Percentiles rank a stretch among this genome's conserved stretches.
These are phyloP conservation scores for Gortyna flavago DNA, from an alignment of 2,888 invertebrate genomes.

Conservation along the genomic window DNA sequence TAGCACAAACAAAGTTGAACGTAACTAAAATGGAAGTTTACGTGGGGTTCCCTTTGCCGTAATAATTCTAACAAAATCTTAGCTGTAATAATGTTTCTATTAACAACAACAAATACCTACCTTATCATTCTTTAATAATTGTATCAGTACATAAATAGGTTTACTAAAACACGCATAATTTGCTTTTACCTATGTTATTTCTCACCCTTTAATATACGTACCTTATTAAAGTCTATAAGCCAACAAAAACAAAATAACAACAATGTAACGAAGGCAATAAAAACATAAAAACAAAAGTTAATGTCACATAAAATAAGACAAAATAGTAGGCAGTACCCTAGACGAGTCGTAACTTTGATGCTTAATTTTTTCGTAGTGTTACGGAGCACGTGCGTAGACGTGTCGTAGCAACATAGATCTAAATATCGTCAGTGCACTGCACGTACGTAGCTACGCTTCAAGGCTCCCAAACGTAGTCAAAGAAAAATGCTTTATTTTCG, in stretches of 20 bases:
- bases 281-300: background rate
- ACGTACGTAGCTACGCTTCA: constrained; percentile 30
- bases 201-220: background rate
- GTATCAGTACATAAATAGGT: background rate
- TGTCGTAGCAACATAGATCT: constrained; percentile 65
- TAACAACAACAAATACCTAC: background rate
- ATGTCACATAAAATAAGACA: background rate
- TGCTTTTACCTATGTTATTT: background rate
- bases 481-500: constrained; percentile 51
- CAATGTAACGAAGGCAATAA: background rate
- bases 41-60: background rate
- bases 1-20: background rate
- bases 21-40: background rate
- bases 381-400: constrained; percentile 71
- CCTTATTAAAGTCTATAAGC: background rate
- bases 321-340: background rate
- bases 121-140: background rate
- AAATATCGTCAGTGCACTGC: constrained; percentile 16
- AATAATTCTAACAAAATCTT: too few species aligned
- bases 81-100: too few species aligned
- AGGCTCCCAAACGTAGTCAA: constrained; percentile 32
- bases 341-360: constrained; percentile 1
- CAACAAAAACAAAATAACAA: background rate
- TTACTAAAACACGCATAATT: background rate
- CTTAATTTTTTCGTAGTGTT: constrained; percentile 64